Conservation (phyloP, 2,888 invertebrate species). For the Cerceris ruficornis region DNA sequence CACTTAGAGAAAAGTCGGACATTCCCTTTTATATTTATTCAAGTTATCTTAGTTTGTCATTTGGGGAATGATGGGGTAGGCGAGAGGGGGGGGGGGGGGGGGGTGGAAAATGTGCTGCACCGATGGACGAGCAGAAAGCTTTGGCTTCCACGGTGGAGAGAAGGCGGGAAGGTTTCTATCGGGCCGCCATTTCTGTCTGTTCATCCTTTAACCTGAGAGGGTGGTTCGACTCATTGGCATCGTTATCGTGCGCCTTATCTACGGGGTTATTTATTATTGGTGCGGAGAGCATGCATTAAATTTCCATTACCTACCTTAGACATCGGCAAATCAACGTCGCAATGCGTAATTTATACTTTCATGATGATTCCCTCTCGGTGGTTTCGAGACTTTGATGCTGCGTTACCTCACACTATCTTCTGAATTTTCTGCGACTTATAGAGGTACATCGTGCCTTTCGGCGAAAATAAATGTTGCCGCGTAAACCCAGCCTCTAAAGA, state of each 20-base stretch:
- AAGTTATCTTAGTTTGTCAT: slow-evolving; percentile 72
- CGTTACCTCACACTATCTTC: not conserved
- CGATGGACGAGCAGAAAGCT: slow-evolving; percentile 17
- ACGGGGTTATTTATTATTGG: slow-evolving; percentile 65
- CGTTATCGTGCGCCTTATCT: slow-evolving; percentile 51
- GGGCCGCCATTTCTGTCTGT: slow-evolving; percentile 23
- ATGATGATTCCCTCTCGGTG: not conserved
- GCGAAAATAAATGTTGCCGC: too few species aligned
- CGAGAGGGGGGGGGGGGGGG: not conserved
- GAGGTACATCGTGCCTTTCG: too few species aligned
- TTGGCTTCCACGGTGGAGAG: slow-evolving; percentile 10
- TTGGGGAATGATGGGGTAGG: slow-evolving; percentile 23
- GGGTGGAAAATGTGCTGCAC: slow-evolving; percentile 5
- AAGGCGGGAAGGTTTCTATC: slow-evolving; percentile 15
- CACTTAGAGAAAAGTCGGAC: slow-evolving; percentile 72
- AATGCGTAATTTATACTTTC: slow-evolving; percentile 57
- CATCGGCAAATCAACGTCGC: slow-evolving; percentile 44
- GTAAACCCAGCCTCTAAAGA: too few species aligned
- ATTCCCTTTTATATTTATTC: slow-evolving; percentile 73
- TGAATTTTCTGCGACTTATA: not conserved
- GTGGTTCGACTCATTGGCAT: slow-evolving; percentile 49
- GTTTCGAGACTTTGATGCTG: slow-evolving; percentile 9
- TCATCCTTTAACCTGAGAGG: slow-evolving; percentile 49
- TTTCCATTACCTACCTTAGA: slow-evolving; percentile 66
- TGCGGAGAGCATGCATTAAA: slow-evolving; percentile 60